Conservation (phyloP, 2,888 invertebrate species). For the Tethea ocularis region DNA sequence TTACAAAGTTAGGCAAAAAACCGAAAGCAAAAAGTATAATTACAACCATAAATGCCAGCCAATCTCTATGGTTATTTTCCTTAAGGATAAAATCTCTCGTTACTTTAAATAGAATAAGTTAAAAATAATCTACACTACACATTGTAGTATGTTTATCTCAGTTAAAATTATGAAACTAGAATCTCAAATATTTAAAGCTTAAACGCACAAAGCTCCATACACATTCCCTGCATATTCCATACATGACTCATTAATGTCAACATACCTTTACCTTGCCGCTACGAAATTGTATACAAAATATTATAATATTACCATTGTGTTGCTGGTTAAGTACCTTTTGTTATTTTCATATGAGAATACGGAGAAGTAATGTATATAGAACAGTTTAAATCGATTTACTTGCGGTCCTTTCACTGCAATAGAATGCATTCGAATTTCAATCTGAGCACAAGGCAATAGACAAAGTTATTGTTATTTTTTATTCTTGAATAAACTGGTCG, state of each 20-base stretch:
- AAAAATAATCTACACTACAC: not conserved
- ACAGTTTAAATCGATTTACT: not conserved
- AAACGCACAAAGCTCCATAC: not conserved
- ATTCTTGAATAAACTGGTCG: not conserved
- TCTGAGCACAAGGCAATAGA: slow-evolving; percentile 1
- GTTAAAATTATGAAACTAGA: not conserved
- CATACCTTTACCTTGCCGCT: slow-evolving; percentile 19
- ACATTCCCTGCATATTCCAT: slow-evolving; percentile 28
- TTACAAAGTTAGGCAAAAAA: not conserved
- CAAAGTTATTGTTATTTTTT: not conserved
- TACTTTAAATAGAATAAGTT: not conserved
- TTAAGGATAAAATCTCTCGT: not conserved
- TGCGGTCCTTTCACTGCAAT: not conserved
- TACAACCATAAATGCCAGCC: not conserved
- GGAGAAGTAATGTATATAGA: not conserved
- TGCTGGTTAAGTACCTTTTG: slow-evolving; percentile 1
- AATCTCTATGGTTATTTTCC: not conserved
- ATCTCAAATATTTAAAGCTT: not conserved
- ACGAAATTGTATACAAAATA: not conserved
- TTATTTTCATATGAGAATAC: slow-evolving; percentile 4
- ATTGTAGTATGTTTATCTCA: not conserved
- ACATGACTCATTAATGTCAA: slow-evolving; percentile 32
- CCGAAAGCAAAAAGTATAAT: not conserved
- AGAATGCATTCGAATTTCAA: not conserved
- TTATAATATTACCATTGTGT: slow-evolving; percentile 1